Base-by-base conservation (phyloP, 2,888 invertebrate genomes). In the Drosophila nr. medialis region DNA sequence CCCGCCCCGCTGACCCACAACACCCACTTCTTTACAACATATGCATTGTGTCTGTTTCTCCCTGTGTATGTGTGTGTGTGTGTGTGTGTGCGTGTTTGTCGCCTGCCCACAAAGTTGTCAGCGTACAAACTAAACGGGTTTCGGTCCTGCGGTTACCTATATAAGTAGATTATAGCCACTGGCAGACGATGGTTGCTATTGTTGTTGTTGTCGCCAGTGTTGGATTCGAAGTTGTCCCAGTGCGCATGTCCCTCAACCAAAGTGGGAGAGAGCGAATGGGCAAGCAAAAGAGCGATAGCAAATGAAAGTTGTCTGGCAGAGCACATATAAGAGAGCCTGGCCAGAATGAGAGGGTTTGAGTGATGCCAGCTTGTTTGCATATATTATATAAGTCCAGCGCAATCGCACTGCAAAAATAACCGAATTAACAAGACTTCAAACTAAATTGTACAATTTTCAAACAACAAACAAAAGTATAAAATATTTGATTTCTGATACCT, bases 61-160 rank as follows among this genome's bases (percentile, higher is more conserved):
- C 30, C 4, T 40, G 21, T 54, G 8, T 49, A 7, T n/a, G n/a
- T 53, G 53, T 40, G 53, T 24, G 48, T 32, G 32, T n/a, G 24
- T 64, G 56, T 64, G 60, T 49, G 67, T 64, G 50, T 67, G 73
- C 70, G 27, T 68, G 63, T 72, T 76, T 60, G 64, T 60, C 67
- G 71, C 73, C 67, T 71, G 75, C 77, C 83, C 83, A 76, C 88
- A 88, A 85, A 80, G 84, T 79, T 79, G 88, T 70, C 86, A 83
- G 69, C 80, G 70, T 72, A 81, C 78, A 73, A 83, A 81, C 86
- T 86, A 77, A 86, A 72, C 86, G 71, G 68, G 84, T 69, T 79
- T 83, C 65, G 66, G 76, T 73, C 76, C 75, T 77, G 81, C 74
- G 89, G 83, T 75, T 79, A 68, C 70, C 76, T 77, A 75, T 73